A percentile compares a stretch with the other conserved stretches of the same genome.
phyloP scores from a whole-genome alignment of 2,113 vertebrate genomes.

The Callopanchax toddi region DNA sequence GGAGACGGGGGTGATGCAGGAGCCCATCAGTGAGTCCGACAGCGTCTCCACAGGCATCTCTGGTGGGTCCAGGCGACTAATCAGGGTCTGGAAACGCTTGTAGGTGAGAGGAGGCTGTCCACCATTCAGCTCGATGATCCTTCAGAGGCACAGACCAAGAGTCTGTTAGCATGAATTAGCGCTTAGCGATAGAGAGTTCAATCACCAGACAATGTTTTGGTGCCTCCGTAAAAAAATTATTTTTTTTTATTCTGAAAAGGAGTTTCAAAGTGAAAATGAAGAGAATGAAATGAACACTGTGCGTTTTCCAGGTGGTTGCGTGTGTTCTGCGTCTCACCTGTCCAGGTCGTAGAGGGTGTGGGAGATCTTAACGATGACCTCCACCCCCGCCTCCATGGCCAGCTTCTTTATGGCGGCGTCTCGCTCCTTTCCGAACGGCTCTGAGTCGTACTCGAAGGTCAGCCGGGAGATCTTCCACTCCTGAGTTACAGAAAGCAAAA shows the following conservation, averaged over 20 bases:
- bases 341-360: conserved; percentile 84
- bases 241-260: no score
- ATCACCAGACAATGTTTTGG: no score
- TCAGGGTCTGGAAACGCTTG: conserved; percentile 83
- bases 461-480: conserved; percentile 83
- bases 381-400: conserved; percentile 81
- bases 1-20: conserved; percentile 74
- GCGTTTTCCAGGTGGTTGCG: neutral
- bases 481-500: conserved; percentile 40
- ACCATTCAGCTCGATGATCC: conserved; percentile 81
- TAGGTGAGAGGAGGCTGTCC: conserved; percentile 82
- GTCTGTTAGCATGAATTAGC: neutral
- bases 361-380: conserved; percentile 81
- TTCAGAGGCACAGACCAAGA: conserved; percentile 21
- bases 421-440: conserved; percentile 82
- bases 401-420: conserved; percentile 83
- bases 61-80: conserved; percentile 79
- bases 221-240: no score
- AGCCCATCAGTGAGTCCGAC: conserved; percentile 72
- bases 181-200: no score
- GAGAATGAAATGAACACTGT: no score
- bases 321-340: conserved; percentile 60
- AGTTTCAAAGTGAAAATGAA: no score
- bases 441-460: conserved; percentile 82
- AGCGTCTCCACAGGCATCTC: conserved; percentile 78